Conservation (phyloP, 2,113 vertebrate species). For the Protobothrops mucrosquamatus region DNA sequence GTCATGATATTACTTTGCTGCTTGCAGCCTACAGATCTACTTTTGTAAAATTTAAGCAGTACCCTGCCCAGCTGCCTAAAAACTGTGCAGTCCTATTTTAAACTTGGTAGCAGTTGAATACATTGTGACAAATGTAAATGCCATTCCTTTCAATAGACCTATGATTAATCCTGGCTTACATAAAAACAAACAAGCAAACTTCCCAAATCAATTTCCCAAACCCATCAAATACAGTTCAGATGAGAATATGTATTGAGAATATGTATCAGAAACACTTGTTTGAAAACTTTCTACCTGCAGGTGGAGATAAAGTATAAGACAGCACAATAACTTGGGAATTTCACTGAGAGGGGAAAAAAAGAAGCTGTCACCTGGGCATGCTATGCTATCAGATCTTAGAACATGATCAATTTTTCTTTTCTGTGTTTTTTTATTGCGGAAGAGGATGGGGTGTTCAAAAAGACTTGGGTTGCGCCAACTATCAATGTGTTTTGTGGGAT, state of each 20-base stretch:
- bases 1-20: neutral
- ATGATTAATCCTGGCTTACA: neutral
- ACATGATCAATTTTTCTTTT: neutral
- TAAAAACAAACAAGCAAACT: neutral
- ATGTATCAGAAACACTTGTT: neutral
- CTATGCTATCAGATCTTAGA: neutral
- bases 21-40: neutral
- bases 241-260: neutral
- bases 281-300: conserved; percentile 7
- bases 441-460: neutral
- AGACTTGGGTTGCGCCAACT: neutral
- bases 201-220: neutral
- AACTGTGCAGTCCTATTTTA: neutral
- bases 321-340: neutral
- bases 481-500: neutral
- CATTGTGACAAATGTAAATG: neutral
- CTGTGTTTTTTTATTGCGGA: neutral
- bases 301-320: conserved; percentile 6
- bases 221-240: neutral
- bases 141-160: neutral
- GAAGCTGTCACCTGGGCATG: neutral
- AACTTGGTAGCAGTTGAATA: neutral
- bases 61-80: neutral
- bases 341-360: neutral
- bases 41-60: neutral